Conservation (phyloP, 2,113 vertebrate species). For the Mus pahari region DNA sequence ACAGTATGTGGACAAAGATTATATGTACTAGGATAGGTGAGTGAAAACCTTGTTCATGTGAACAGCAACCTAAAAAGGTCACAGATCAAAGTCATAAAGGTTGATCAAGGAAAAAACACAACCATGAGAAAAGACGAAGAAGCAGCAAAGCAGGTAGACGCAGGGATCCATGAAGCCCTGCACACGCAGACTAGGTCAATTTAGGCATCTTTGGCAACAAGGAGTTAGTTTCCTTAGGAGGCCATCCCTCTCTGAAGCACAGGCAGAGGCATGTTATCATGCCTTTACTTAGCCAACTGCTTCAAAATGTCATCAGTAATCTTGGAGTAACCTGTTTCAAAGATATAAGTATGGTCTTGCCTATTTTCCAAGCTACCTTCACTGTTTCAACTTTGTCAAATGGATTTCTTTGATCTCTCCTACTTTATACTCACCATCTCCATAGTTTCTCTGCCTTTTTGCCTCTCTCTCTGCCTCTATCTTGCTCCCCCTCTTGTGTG, state of each 20-base stretch:
- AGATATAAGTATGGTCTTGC: fast-evolving
- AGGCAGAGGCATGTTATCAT: background rate
- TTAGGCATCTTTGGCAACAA: too few relatives aligned
- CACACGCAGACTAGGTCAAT: background rate
- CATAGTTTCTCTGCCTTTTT: background rate
- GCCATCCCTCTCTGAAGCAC: background rate
- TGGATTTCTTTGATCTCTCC: background rate
- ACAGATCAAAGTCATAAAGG: background rate
- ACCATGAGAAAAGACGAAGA: background rate
- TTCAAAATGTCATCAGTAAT: background rate
- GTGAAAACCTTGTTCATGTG: background rate
- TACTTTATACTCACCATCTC: background rate
- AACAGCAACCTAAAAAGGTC: background rate
- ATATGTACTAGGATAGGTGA: background rate
- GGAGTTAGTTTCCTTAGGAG: background rate
- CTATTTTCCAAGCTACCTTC: background rate
- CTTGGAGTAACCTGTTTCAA: background rate
- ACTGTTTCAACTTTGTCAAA: background rate
- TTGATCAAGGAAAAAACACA: background rate
- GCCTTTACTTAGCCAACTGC: background rate
- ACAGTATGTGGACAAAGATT: background rate
- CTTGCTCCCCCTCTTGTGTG: fast-evolving
- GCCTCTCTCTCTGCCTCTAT: background rate
- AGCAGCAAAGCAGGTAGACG: background rate
- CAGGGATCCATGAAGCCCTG: fast-evolving